phyloP scores from a whole-genome alignment of 2,888 invertebrate species.

The Tanypteryx hageni region DNA sequence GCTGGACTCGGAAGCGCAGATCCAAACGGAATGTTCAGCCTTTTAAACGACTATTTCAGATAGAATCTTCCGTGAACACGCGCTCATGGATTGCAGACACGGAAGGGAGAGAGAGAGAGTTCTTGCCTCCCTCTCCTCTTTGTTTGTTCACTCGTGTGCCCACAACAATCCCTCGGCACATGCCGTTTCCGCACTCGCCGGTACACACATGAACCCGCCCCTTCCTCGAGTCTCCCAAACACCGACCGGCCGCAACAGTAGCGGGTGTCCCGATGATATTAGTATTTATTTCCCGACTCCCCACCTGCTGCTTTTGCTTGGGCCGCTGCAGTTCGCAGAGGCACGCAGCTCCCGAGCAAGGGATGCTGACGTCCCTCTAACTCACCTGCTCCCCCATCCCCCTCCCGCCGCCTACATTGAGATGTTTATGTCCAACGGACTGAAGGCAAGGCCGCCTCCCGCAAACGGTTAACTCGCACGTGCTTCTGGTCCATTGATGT shows the following conservation, averaged over 20 bases:
- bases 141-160: background rate
- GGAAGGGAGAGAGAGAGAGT: background rate
- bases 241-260: background rate
- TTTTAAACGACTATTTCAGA: background rate
- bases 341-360: background rate
- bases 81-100: background rate
- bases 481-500: background rate
- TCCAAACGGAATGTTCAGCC: background rate
- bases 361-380: background rate
- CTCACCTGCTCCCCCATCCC: background rate
- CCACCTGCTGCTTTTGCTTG: background rate
- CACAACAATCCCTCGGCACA: background rate
- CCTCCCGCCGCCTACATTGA: background rate
- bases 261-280: background rate
- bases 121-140: background rate
- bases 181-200: background rate
- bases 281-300: constrained; percentile 14
- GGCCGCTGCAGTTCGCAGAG: background rate
- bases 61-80: constrained; percentile 13
- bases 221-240: background rate
- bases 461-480: background rate
- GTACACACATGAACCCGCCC: no score
- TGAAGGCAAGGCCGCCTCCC: background rate
- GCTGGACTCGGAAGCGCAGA: background rate
- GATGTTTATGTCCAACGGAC: background rate